phyloP scores from a whole-genome alignment of 2,113 vertebrate species.

The Rhadina sibilatrix region DNA sequence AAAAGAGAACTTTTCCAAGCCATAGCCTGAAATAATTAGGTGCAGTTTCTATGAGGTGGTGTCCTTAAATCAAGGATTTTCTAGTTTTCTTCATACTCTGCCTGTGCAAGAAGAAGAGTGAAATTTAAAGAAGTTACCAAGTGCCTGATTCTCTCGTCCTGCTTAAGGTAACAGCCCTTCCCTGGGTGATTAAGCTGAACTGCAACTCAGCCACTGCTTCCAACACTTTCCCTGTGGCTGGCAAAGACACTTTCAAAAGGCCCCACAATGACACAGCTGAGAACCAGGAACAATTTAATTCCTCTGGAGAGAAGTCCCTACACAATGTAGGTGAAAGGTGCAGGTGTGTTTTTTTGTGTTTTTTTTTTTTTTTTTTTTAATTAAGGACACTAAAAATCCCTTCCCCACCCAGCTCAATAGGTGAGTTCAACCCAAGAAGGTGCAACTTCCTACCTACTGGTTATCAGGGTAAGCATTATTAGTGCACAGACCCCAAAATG shows the following conservation, averaged over 20 bases:
- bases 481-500: not conserved
- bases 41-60: rapidly evolving
- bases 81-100: not conserved
- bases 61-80: not conserved
- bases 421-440: not conserved
- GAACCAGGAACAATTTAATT: not conserved
- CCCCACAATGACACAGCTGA: not conserved
- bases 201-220: not conserved
- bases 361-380: not conserved
- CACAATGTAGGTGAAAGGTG: rapidly evolving
- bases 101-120: not conserved
- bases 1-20: not conserved
- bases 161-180: not conserved
- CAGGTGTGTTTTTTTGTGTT: too few relatives aligned
- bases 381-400: not conserved
- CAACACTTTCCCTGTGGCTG: not conserved
- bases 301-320: not conserved
- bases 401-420: not conserved
- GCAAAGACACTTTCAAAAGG: not conserved
- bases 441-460: not conserved
- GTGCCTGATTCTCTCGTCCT: not conserved
- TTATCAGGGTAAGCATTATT: not conserved
- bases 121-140: not conserved
- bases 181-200: rapidly evolving
- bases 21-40: not conserved